Base-by-base conservation (phyloP, 2,113 vertebrate genomes). In the Pogona vitticeps region DNA sequence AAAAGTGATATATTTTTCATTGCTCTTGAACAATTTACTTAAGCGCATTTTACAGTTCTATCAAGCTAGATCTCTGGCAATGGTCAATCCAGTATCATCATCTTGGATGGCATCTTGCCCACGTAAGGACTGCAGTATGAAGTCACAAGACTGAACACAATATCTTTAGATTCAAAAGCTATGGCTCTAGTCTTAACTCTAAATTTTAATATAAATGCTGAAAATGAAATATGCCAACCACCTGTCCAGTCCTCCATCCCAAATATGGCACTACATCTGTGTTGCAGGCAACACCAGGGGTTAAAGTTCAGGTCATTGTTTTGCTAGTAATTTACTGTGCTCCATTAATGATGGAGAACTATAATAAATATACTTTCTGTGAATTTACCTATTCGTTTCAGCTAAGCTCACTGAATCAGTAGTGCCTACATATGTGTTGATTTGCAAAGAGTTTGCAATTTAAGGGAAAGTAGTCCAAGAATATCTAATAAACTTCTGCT, bases 311-410 rank as follows among this genome's bases (percentile, higher is more conserved):
- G 88, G 14, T 72, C 33, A 56, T 5, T 23, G 46, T 82, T 70
- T 52, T 1, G 0, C 1, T 59, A 9, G 12, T 56, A 28, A 76
- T 33, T 84, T 61, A 71, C 12, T 31, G 80, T 31, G n/a, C n/a
- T n/a, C n/a, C n/a, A 52, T 1, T 26, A 42, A 58, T 80, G 3
- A 31, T 75, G 38, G 40, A 78, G 8, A 13, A 10, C n/a, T 52
- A 5, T 42, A 86, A 26, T 80, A 90, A 80, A n/a, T 31, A 0
- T 86, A 7, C 88, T 73, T 6, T 28, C 23, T 10, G 84, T 89
- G 81, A 80, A 76, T 78, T 82, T 52, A 56, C 59, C 82, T 88
- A 28, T 88, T 7, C 58, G 52, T 84, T 94, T 78, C 5, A 52
- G 46, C 46, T 52, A 52, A 10, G 10, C 46, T 52, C 46, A 52